Evolutionary conservation across 2,888 invertebrate genomes (phyloP), one percentile per base, ranked within the genome.

Genomic region (Amphimallon solstitiale): DNA sequence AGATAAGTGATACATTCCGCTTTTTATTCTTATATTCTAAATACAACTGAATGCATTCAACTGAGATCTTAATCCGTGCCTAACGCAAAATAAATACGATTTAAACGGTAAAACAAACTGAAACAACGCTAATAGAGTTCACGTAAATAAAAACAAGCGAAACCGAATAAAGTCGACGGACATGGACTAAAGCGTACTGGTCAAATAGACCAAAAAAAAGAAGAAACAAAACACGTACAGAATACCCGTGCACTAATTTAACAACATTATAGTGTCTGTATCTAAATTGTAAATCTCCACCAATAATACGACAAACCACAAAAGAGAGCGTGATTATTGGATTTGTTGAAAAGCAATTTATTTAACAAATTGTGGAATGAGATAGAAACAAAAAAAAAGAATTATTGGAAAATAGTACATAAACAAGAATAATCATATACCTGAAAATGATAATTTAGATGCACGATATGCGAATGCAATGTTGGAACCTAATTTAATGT

Each of bases 251-350:
- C 45, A 23, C 45, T 59, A 59, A 29, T 29, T 29, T 9, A 29
- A 59, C 56, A 45, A 43, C 43, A 29, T 43, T 43, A 59, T 17
- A 19, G 12, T 21, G 38, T 10, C 23, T 23, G 23, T 29, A 59
- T 59, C 45, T 43, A 43, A 59, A 59, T 59, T 59, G 56, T 59
- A 59, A 59, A 59, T 59, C 56, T 59, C 23, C 12, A 43, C 56
- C 43, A 43, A 29, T 59, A 43, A 59, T 59, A n/a, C 40, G 45
- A 59, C 43, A 59, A 59, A 59, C 56, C 43, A 43, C 56, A 59
- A 59, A 45, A 23, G 43, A 59, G 56, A 45, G 43, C 15, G 45
- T 43, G 43, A 59, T 45, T 59, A 59, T 59, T 59, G 56, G 56
- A 59, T 43, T 45, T 59, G 56, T 29, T 59, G 56, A 59, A 59